Percentiles rank a stretch among this genome's conserved stretches.
Evolutionary conservation across 2,888 invertebrate species (phyloP).

Genomic region (Tenthredo scrophulariae): DNA sequence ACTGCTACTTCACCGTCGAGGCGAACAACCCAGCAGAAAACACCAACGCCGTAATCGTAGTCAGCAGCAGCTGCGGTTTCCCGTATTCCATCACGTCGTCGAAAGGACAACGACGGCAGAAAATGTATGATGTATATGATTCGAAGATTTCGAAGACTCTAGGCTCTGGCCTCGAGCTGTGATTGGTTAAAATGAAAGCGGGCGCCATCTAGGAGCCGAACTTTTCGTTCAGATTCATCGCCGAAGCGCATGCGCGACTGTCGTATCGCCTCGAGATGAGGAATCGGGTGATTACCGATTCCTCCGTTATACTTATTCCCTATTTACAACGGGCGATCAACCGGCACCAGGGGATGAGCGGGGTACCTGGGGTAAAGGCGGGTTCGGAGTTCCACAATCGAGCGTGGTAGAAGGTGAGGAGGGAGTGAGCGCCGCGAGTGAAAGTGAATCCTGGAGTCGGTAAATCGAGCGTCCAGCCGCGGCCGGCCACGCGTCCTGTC

Average conservation of each 20-base stretch:
- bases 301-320: conserved; percentile 2
- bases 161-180: neutral
- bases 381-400: conserved; percentile 45
- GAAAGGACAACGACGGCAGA: conserved; percentile 24
- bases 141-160: neutral
- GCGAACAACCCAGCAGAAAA: conserved; percentile 39
- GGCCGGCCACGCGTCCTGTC: conserved; percentile 70
- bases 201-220: neutral
- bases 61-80: conserved; percentile 39
- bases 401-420: conserved; percentile 12
- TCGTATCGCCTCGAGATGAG: neutral
- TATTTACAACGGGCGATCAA: conserved; percentile 37
- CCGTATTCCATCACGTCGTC: conserved; percentile 31
- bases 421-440: conserved; percentile 48
- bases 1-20: conserved; percentile 61
- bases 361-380: conserved; percentile 45
- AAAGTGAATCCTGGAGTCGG: conserved; percentile 49
- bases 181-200: neutral
- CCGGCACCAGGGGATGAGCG: conserved; percentile 33
- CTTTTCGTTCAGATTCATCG: neutral
- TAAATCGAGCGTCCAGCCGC: conserved; percentile 55
- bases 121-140: neutral
- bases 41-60: conserved; percentile 40
- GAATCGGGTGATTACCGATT: conserved; percentile 14
- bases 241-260: neutral